Base-by-base conservation (phyloP, 2,113 vertebrate species). In the Hydropotes inermis region DNA sequence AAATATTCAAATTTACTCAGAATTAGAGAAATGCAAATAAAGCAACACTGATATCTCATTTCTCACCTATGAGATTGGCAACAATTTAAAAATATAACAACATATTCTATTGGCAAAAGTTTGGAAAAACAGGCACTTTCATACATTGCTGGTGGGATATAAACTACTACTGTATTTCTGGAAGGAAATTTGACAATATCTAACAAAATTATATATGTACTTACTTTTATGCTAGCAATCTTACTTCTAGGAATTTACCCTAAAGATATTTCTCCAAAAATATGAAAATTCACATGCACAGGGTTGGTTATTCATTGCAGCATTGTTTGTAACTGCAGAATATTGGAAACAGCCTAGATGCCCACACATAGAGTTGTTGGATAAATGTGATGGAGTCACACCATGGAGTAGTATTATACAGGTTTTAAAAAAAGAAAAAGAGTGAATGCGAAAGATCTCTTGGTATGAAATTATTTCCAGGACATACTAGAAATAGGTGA, bases 21-120 rank as follows among this genome's bases (percentile, higher is more conserved):
- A 91, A 91, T 91, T 67, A 95, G 23, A 94, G 83, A 91, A 67
- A 58, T 84, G 43, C 30, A 91, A 79, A 93, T 82, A 89, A 70
- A 88, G 82, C 28, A 78, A 43, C 27, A 11, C 57, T 88, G 81
- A 76, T 55, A 17, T 3, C 43, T 76, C 39, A 87, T 87, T 94
- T 94, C 47, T 94, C 55, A 58, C 55, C 76, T 91, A 8, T 81
- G 82, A 88, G 16, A 88, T n/a, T 25, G 14, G 17, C 43, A 78
- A 57, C 36, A 55, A 30, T 83, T 88, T 89, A 55, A 28, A 96
- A 82, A 79, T 78, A 50, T 5, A 45, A 43, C 70, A 87, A 30
- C 27, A 61, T 55, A 74, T 39, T 94, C 21, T 92, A 2, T 88
- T 64, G 60, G 50, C 30, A 86, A 78, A 28, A 19, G 60, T 83